Evolutionary conservation across 2,113 vertebrate species (phyloP), one percentile per base, ranked within the genome.

Genomic region (Neolamprologus falcicula): DNA sequence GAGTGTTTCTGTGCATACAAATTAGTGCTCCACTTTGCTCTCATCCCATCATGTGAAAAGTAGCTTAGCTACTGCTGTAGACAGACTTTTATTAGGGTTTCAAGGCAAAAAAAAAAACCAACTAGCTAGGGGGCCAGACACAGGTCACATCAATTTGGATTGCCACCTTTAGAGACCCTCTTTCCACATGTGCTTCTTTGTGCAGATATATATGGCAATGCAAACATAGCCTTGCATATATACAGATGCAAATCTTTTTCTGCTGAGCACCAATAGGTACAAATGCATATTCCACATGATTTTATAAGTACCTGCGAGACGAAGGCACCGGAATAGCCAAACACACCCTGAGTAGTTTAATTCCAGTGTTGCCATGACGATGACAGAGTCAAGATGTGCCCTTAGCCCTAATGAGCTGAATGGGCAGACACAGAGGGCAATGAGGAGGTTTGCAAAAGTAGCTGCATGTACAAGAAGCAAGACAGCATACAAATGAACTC

Each of bases 321-420:
- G 31, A 88, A 45, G 9, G 21, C n/a, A 19, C 45, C 26, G 4
- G 63, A 89, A 85, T 73, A 92, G 76, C 73, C 82, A 50, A 33
- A 86, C 53, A 78, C 82, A 71, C 68, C 76, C 78, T 8, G 59
- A 90, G 79, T 83, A 83, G 76, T 85, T 83, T 88, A 90, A 86
- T 85, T 83, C 47, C 9, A 31, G 47, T 80, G 94, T 95, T 95
- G 89, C 91, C 89, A 94, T 94, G 94, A 88, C 86, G 31, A 93
- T 88, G 66, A n/a, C 66, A 37, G 71, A 90, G 83, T 89, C 86
- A 82, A 90, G 80, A 86, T 89, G 80, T 82, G 88, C 88, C 88
- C 85, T 86, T 61, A 92, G 85, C 80, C 89, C 63, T 93, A 92
- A 94, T 93, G 88, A 93, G 92, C 88, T 66, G 84, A 76, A 91